phyloP scores from a whole-genome alignment of 1,140 invertebrate genomes.

The Leptestheria dahalacensis region DNA sequence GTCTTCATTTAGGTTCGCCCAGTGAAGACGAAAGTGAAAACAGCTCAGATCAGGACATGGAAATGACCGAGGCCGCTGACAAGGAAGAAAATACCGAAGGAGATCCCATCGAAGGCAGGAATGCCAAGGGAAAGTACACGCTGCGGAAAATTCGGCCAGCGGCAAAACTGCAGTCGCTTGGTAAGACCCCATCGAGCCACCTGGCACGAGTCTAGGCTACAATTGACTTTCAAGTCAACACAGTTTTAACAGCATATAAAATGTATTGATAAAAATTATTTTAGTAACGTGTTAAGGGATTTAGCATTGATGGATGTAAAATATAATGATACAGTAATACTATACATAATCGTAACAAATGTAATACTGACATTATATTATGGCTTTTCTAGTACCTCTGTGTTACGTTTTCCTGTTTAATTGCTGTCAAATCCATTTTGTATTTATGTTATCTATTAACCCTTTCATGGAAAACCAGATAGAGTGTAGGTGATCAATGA shows the following conservation, averaged over 20 bases:
- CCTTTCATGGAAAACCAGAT: no score
- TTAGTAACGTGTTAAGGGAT: not conserved
- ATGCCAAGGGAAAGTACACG: not conserved
- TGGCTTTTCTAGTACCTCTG: no score
- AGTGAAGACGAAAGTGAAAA: not conserved
- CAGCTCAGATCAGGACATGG: not conserved
- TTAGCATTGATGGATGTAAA: not conserved
- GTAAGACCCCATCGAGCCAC: no score
- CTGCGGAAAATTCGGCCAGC: conserved; percentile 4
- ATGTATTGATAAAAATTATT: not conserved
- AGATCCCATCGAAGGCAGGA: not conserved
- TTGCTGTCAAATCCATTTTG: no score
- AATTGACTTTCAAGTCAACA: no score
- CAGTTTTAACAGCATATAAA: not conserved
- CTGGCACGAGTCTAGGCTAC: no score
- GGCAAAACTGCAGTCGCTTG: not conserved
- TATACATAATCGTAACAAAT: no score
- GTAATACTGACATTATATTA: no score
- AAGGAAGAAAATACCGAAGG: not conserved
- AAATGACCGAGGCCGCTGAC: not conserved
- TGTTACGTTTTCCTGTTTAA: not conserved
- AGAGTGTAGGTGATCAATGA: no score
- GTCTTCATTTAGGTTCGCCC: conserved; percentile 1
- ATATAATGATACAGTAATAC: not conserved
- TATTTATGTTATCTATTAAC: no score